A percentile compares a stretch with the other conserved stretches of the same genome.
phyloP scores from a whole-genome alignment of 1,140 invertebrate genomes.

The Pogonomyrmex californicus region DNA sequence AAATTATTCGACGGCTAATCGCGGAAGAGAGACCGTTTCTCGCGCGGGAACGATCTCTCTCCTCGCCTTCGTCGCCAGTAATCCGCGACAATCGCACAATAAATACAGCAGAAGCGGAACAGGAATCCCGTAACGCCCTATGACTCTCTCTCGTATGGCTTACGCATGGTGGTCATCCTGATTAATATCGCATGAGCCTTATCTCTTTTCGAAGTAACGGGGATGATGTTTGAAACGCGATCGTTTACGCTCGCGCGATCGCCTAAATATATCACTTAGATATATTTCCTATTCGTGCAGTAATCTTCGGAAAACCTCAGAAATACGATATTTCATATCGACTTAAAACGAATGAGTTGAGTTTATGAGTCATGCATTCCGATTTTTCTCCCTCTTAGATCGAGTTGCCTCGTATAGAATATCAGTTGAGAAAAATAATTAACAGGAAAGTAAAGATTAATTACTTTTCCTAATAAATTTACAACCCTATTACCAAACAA shows the following conservation, averaged over 20 bases:
- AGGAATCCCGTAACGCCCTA: conserved; percentile 43
- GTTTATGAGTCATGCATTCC: conserved; percentile 8
- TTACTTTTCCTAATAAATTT: background rate
- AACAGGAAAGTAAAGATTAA: conserved; percentile 8
- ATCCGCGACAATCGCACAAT: conserved; percentile 70
- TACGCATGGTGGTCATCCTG: conserved; percentile 31
- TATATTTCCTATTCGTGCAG: background rate
- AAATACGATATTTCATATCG: background rate
- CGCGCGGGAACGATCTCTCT: conserved; percentile 28
- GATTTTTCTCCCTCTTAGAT: background rate
- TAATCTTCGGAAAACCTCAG: background rate
- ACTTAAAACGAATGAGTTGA: background rate
- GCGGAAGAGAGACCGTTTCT: conserved; percentile 57
- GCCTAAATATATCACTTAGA: conserved; percentile 19
- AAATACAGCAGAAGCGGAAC: conserved; percentile 48
- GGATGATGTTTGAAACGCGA: conserved; percentile 28
- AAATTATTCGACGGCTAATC: conserved; percentile 62
- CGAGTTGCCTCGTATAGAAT: background rate
- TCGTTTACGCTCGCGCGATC: conserved; percentile 29
- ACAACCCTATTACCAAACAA: background rate
- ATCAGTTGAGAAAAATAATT: background rate
- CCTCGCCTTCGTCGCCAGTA: conserved; percentile 13
- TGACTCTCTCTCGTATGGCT: background rate
- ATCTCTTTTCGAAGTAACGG: conserved; percentile 47
- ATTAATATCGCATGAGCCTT: conserved; percentile 34